Evolutionary conservation across 2,113 vertebrate species (phyloP), one percentile per base, ranked within the genome.

Genomic region (Myrmecobius fasciatus): DNA sequence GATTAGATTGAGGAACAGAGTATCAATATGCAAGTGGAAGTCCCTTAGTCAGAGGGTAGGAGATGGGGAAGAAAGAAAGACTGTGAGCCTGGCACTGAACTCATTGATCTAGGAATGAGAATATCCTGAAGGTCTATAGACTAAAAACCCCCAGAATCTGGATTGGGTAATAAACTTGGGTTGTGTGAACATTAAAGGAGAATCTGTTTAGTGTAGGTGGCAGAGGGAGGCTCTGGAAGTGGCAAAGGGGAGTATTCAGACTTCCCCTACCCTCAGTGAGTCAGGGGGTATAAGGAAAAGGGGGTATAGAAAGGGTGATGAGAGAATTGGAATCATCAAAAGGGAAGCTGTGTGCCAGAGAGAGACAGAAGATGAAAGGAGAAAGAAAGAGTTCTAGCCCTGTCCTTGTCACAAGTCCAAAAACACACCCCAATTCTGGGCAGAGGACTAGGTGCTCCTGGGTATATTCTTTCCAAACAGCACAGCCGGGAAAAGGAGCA

Each of bases 391-490:
- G 20, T 83, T 43, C 67, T 83, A 20, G 24, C 67, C 36, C n/a
- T 83, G 67, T 20, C 36, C 36, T n/a, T 83, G 20, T 43, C 67
- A 83, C 92, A 48, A 5, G 7, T 90, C 92, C 52, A 92, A 92
- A 94, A 91, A 91, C 51, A 88, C n/a, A 89, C 25, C 0, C 54
- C 20, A 49, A 36, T 53, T 52, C 67, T 7, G 67, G 56, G 49
- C 96, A 52, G 54, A 93, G 53, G 20, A 88, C 89, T 48, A 93
- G 28, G 22, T 52, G 56, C 52, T 89, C 89, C 92, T 10, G 12
- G 54, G 92, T 53, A 92, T 56, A 95, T 91, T 56, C 51, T 94
- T 96, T 89, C 92, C 56, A 53, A 56, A 94, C 49, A 49, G 26
- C 60, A 67, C 53, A 56, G 48, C 36, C 17, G 31, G 46, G 53